These are phyloP conservation scores for Anastatus disparis DNA, from an alignment of 1,140 invertebrate species.

Conservation along the genomic window DNA sequence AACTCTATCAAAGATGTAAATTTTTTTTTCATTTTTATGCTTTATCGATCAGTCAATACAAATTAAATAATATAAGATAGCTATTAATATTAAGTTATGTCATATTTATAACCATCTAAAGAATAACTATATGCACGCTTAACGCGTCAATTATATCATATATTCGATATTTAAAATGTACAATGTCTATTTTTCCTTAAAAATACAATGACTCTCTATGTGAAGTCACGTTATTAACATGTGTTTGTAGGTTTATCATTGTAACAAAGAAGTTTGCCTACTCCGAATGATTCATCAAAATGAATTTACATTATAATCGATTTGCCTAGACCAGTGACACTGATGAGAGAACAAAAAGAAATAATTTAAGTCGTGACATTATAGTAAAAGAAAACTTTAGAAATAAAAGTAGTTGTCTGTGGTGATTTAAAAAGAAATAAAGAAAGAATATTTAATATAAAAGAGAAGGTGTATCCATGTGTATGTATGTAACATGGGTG, in stretches of 20 bases:
- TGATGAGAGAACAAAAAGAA: conserved; percentile 35
- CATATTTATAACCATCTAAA: conserved; percentile 29
- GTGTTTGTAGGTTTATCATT: conserved; percentile 26
- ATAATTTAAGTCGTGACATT: conserved; percentile 24
- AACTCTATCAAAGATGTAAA: conserved; percentile 12
- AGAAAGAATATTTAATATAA: conserved; percentile 11
- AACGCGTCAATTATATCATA: conserved; percentile 19
- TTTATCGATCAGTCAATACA: conserved; percentile 32
- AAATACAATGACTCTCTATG: conserved; percentile 29
- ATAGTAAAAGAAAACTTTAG: conserved; percentile 31
- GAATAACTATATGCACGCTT: conserved; percentile 23
- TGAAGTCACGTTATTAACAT: conserved; percentile 34
- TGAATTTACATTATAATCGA: conserved; percentile 35
- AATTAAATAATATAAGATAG: conserved; percentile 35
- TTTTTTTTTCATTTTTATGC: conserved; percentile 21
- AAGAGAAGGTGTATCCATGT: conserved; percentile 1
- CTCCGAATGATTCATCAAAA: conserved; percentile 25
- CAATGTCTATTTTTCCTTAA: conserved; percentile 33
- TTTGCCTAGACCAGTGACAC: conserved; percentile 32
- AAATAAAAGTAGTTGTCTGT: conserved; percentile 23
- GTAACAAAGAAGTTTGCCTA: conserved; percentile 24
- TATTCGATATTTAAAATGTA: conserved; percentile 33
- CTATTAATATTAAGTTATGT: conserved; percentile 31
- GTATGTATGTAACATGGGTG: conserved; percentile 18
- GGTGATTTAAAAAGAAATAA: conserved; percentile 13